Base-by-base conservation (phyloP, 2,888 invertebrate species). In the Oscheius sp. region DNA sequence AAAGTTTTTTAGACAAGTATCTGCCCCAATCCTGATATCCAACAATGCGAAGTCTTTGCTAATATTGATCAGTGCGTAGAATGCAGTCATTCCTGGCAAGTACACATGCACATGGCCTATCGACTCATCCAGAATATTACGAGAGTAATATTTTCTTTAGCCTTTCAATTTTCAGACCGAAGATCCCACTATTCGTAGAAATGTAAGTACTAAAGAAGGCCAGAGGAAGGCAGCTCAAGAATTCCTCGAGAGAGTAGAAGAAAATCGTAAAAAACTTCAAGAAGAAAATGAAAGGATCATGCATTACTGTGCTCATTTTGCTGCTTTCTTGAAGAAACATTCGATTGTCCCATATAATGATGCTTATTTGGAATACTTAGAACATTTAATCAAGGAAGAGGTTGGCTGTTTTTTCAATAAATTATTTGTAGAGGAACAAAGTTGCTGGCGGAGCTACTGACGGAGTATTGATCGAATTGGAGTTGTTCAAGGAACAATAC, bases 291-390 rank as follows among this genome's bases (percentile, higher is more conserved):
- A 54, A 1, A 54, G 36, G 33, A 54, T 33, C n/a, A n/a, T 20
- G 20, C 0, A 32, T 5, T 54, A 54, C 33, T 62, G 62, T 28
- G 62, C 47, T n/a, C 41, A 62, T 12, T 62, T 62, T 47, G 62
- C 62, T 9, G 45, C 45, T 20, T 62, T 62, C n/a, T 24, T 62
- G 8, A 2, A 36, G 30, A 36, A 62, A 5, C 28, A 62, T 2
- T 62, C 62, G 5, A 44, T 62, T 9, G 28, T 62, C 9, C 47
- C 44, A 20, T 45, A 47, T 49, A 62, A 62, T 28, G 62, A 62
- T 36, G 33, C 32, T 6, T 54, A 54, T 1, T 32, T 54, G 32
- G 54, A 32, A 32, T 54, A 54, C 20, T 22, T 54, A 20, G 17
- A 32, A 0, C 32, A 33, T 17, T n/a, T 54, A 36, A 54, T 54